phyloP scores from a whole-genome alignment of 2,888 invertebrate genomes.

The Onchidella celtica region DNA sequence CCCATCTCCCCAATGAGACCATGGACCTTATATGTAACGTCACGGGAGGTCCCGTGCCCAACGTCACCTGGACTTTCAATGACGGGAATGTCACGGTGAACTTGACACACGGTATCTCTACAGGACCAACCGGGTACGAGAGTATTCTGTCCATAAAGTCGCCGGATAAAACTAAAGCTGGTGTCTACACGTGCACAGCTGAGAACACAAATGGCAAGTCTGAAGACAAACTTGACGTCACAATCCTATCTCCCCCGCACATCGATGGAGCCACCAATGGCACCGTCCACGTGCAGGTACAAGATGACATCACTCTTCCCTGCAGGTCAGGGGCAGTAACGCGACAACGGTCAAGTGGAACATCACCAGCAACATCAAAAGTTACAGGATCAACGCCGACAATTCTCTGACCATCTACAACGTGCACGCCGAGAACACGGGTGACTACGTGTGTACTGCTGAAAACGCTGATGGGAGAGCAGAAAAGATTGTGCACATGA shows the following conservation, averaged over 20 bases:
- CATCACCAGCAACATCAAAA: neutral
- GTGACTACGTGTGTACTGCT: slow-evolving; percentile 9
- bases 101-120: slow-evolving; percentile 4
- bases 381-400: slow-evolving; percentile 18
- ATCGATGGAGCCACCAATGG: neutral
- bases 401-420: slow-evolving; percentile 30
- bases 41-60: slow-evolving; percentile 18
- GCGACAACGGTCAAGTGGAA: neutral
- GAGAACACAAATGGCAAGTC: neutral
- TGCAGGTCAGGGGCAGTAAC: neutral
- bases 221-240: neutral
- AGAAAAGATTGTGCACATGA: neutral
- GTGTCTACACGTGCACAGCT: slow-evolving; percentile 21
- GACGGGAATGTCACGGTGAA: neutral
- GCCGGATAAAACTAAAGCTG: neutral
- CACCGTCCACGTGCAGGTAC: neutral
- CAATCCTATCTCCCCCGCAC: neutral
- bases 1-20: neutral
- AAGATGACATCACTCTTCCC: slow-evolving; percentile 5
- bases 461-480: slow-evolving; percentile 21
- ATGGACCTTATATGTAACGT: slow-evolving; percentile 22
- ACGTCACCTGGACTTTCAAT: slow-evolving; percentile 6
- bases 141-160: slow-evolving; percentile 18
- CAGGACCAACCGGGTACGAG: neutral
- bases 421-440: slow-evolving; percentile 22